Evolutionary conservation across 2,888 invertebrate species (phyloP).

Genomic region (Chloroclysta siterata): DNA sequence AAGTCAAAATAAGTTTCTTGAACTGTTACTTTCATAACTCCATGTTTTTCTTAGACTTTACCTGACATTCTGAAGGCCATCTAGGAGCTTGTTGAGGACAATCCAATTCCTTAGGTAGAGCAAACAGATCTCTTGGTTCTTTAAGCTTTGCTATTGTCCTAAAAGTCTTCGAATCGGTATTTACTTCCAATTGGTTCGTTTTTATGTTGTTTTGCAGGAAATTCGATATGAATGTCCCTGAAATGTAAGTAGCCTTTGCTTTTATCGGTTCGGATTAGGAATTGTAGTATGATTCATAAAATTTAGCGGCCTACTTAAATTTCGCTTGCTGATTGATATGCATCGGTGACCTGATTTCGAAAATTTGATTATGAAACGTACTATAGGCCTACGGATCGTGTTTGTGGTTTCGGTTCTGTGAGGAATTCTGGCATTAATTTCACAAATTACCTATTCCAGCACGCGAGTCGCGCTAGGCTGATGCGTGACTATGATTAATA

Average conservation of each 20-base stretch:
- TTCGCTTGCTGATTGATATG: conserved; percentile 37
- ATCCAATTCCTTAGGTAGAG: conserved; percentile 88
- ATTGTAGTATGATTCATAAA: conserved; percentile 21
- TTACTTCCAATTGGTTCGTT: conserved; percentile 88
- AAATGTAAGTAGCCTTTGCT: conserved; percentile 26
- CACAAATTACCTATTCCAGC: conserved; percentile 48
- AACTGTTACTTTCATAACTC: background rate
- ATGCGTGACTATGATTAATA: conserved; percentile 24
- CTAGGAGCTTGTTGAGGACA: conserved; percentile 91
- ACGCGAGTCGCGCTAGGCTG: conserved; percentile 45
- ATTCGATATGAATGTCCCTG: conserved; percentile 87
- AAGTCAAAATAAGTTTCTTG: background rate
- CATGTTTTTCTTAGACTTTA: conserved; percentile 62
- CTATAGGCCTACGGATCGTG: conserved; percentile 33
- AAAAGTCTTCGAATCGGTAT: conserved; percentile 87
- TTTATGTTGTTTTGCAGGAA: conserved; percentile 87
- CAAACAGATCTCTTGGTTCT: conserved; percentile 90
- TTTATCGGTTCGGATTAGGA: conserved; percentile 19
- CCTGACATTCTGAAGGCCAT: conserved; percentile 96
- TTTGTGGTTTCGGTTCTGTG: conserved; percentile 38
- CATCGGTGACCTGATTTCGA: conserved; percentile 49
- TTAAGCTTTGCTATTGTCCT: conserved; percentile 87
- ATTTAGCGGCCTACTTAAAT: conserved; percentile 25
- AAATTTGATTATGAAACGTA: conserved; percentile 36
- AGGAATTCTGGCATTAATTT: conserved; percentile 37